Conservation (phyloP, 2,888 invertebrate species). For the Synergus laeviventris region DNA sequence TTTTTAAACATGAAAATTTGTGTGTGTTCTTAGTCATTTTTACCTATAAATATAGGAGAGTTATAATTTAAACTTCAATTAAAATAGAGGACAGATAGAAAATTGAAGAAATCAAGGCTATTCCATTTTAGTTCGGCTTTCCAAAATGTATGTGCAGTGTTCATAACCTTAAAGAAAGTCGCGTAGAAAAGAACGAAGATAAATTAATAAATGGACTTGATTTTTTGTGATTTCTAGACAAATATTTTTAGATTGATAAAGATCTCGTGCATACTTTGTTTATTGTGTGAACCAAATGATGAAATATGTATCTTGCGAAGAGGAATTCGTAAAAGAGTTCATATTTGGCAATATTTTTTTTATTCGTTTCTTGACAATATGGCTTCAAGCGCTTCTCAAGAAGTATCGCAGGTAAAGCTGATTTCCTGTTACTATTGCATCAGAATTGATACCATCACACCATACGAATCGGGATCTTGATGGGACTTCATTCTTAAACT, state of each 20-base stretch:
- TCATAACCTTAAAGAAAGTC: not conserved
- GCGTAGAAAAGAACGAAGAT: no score
- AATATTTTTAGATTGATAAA: not conserved
- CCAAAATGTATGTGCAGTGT: not conserved
- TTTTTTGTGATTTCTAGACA: not conserved
- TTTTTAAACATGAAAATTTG: not conserved
- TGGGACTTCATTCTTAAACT: not conserved
- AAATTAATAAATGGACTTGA: not conserved
- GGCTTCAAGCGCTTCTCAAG: no score
- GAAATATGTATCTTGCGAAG: not conserved
- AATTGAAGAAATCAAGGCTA: not conserved
- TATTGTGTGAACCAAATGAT: not conserved
- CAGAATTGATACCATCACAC: not conserved
- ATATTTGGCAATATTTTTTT: not conserved
- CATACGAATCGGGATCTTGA: conserved; percentile 5
- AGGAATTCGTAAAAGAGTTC: not conserved
- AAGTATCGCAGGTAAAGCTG: not conserved
- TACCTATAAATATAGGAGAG: not conserved
- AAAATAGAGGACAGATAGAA: no score
- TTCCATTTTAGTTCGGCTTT: not conserved
- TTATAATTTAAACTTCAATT: no score
- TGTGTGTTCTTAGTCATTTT: not conserved
- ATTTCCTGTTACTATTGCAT: conserved; percentile 4
- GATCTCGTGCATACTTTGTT: not conserved
- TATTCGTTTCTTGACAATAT: not conserved